Evolutionary conservation across 2,888 invertebrate species (phyloP), one percentile per base, ranked within the genome.

Genomic region (Gortyna flavago): DNA sequence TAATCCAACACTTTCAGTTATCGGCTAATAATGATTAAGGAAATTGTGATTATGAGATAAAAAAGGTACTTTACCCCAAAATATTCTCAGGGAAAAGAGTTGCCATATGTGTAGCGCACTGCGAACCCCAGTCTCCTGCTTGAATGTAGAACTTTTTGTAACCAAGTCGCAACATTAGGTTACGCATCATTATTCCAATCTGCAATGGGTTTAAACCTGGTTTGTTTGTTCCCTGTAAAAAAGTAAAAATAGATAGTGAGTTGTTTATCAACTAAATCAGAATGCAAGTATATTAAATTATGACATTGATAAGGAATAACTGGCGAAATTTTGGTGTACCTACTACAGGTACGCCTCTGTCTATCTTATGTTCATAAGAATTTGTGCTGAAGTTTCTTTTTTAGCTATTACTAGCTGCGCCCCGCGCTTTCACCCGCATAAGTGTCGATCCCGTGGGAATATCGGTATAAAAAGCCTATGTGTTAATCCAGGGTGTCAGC

Each of bases 111-210:
- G 97, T 94, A 0, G 97, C 97, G 59, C 97, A 97, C 5, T 97
- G 87, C 0, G 97, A 96, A 1, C 99, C 98, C 98, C 98, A 98
- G 91, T 98, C 98, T 0, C 98, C 98, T 0, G 98, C 98, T 90
- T 98, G 98, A 0, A 97, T 94, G 91, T 98, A 98, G 92, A 97
- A 98, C 90, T 97, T 96, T 0, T 97, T 90, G 89, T 97, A 97
- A 1, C 98, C 98, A 1, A 99, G 92, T 65, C 98, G 95, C 67
- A 96, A 92, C 98, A 98, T 98, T n/a, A 98, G 94, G 88, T 98
- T 97, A 70, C 97, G 97, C 92, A 98, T 96, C 38, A 98, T 93
- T 3, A 97, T 96, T 0, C 97, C 97, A 41, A 97, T 97, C 86
- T 97, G 97, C 0, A 97, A 94, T 0, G 97, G 93, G 9, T 96